Evolutionary conservation across 2,888 invertebrate genomes (phyloP).

Genomic region (Cantharis flavilabris): DNA sequence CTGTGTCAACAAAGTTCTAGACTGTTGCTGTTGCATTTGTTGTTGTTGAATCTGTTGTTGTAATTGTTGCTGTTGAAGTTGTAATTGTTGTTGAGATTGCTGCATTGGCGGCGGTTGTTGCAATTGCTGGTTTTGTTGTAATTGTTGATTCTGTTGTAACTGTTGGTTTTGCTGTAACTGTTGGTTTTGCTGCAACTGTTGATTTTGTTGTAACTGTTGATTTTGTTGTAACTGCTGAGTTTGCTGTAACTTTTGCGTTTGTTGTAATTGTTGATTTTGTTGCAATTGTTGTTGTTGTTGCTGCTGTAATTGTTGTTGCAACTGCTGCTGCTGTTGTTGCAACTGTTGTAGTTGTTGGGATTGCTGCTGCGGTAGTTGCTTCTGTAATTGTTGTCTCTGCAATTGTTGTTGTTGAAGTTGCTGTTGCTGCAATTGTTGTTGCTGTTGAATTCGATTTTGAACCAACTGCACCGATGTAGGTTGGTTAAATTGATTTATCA

Average conservation of each 20-base stretch:
- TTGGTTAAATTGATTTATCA: constrained; percentile 19
- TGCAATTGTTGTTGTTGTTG: constrained; percentile 53
- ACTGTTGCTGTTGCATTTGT: constrained; percentile 45
- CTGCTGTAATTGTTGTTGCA: constrained; percentile 53
- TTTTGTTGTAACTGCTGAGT: constrained; percentile 64
- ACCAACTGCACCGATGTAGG: constrained; percentile 37
- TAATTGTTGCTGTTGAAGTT: background rate
- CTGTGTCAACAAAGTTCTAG: constrained; percentile 31
- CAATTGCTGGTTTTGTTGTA: constrained; percentile 43
- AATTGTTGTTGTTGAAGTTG: constrained; percentile 37
- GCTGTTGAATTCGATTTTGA: constrained; percentile 52
- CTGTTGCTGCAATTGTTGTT: constrained; percentile 47
- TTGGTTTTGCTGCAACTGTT: constrained; percentile 36
- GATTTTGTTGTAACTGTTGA: constrained; percentile 55
- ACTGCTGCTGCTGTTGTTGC: constrained; percentile 31
- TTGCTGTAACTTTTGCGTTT: constrained; percentile 61
- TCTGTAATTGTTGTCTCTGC: constrained; percentile 46
- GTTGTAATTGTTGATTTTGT: constrained; percentile 48
- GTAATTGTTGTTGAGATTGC: constrained; percentile 35
- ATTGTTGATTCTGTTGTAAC: constrained; percentile 27
- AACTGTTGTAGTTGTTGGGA: constrained; percentile 55
- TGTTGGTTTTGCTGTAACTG: background rate
- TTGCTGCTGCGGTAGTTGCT: constrained; percentile 48
- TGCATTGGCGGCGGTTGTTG: constrained; percentile 57
- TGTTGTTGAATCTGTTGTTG: constrained; percentile 9